Evolutionary conservation across 1,140 invertebrate genomes (phyloP), one percentile per base, ranked within the genome.

Genomic region (Drosophila sturtevanti): DNA sequence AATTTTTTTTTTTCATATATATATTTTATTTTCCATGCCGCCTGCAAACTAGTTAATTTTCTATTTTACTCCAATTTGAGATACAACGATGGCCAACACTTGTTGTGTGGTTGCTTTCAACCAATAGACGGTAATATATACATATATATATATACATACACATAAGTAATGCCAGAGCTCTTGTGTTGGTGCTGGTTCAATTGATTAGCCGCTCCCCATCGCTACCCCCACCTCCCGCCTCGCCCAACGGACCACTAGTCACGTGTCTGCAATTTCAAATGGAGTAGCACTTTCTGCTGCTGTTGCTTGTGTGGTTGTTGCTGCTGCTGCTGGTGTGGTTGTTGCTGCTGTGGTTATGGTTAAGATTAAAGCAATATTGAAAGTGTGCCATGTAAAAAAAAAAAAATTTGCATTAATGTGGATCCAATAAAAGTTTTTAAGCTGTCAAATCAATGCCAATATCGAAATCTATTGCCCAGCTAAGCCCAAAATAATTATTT

Each of bases 1-100:
- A 90, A 90, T 90, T 90, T 90, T 70, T 89, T 90, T 68, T 89
- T 79, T 66, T 44, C 52, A 63, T 22, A 34, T 16, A 27, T 52
- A 16, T 52, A 54, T 34, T 38, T 21, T 31, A 21, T 64, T 72
- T 77, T 69, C 64, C 77, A 55, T 66, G 44, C 68, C 65, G 69
- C 66, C 55, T 78, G 70, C 72, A 90, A 90, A 90, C 87, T 89
- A 85, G 89, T 89, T 81, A 89, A 89, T 90, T 90, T 90, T 90
- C 89, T 90, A 90, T 89, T 90, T 90, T 90, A 90, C 89, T 90
- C 89, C 81, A 90, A 90, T 90, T 90, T 90, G 63, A 81, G 84
- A 48, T 48, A 48, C 63, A 14, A 63, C 34, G 14, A 18, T 14
- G 2, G 41, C 38, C 31, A 31, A 44, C 41, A 64, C 63, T 55